These are phyloP conservation scores for Typhlomys cinereus DNA, from an alignment of 2,113 vertebrate species.

Conservation along the genomic window DNA sequence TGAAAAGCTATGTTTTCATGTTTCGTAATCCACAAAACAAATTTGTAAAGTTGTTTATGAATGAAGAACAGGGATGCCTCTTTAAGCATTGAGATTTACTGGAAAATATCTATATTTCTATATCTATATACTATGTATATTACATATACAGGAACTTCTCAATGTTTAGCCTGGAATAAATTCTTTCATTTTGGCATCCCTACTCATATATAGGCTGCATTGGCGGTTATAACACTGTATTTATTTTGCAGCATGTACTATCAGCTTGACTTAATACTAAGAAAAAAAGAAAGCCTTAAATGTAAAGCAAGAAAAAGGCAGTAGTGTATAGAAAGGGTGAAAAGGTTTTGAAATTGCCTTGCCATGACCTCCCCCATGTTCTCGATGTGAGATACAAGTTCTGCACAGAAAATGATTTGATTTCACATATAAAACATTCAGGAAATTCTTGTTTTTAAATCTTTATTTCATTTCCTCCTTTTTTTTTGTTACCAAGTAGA, in stretches of 20 bases:
- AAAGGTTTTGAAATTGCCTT: constrained; percentile 1
- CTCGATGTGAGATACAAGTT: neutral
- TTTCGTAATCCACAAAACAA: neutral
- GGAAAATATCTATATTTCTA: neutral
- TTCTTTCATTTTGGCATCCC: neutral
- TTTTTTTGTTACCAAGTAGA: neutral
- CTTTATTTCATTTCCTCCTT: neutral
- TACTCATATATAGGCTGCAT: neutral
- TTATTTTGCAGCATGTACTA: neutral
- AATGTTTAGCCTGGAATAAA: neutral
- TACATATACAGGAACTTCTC: neutral
- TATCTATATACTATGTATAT: neutral
- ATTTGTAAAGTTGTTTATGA: constrained; percentile 1
- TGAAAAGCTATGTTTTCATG: neutral
- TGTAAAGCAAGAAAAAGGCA: neutral
- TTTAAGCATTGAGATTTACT: neutral
- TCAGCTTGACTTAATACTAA: constrained; percentile 2
- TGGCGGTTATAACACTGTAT: neutral
- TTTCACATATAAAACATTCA: constrained; percentile 3
- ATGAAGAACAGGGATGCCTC: neutral
- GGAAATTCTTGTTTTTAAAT: neutral
- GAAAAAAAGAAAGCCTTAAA: neutral
- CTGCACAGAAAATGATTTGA: neutral
- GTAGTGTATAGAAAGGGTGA: neutral
- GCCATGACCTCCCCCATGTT: neutral